Base-by-base conservation (phyloP, 2,113 vertebrate genomes). In the Rana temporaria region DNA sequence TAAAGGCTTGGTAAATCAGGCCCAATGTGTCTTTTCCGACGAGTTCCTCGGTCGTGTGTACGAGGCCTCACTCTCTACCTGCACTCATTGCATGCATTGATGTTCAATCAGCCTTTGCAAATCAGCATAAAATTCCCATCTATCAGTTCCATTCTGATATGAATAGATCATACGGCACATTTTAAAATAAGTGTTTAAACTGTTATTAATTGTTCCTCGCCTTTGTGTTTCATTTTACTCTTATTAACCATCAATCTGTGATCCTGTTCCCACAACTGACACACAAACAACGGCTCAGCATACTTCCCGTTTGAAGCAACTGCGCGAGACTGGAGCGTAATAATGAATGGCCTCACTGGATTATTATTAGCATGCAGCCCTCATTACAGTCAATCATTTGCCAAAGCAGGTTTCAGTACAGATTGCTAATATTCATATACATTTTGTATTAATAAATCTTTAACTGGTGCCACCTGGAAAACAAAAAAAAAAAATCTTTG, bases 361-460 rank as follows among this genome's bases (percentile, higher is more conserved):
- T 62, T 82, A 82, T 82, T 82, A 82, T 75, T 75, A 82, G 80
- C 62, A 75, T 55, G 59, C 80, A 75, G 34, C 20, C 30, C 80
- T 82, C 80, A 82, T 82, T 82, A 82, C 62, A 82, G 80, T 82
- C 80, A 82, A 82, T 82, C 80, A 82, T 82, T 38, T 60, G 73
- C 65, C 86, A 81, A 89, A 87, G 83, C 67, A 15, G 24, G 76
- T 68, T 88, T 72, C 79, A 85, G 63, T 85, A 75, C 83, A 84
- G 75, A 85, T 78, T 88, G 88, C 84, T 86, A 87, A 85, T 89
- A 86, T 85, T 86, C 85, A 85, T 56, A 79, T 65, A 77, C 69
- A 16, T 85, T 85, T 90, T 84, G 65, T 84, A 87, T 89, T 91
- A 91, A 89, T 90, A 90, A 90, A 81, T 91, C 86, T 89, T 90